These are phyloP conservation scores for Cheilosia vernalis DNA, from an alignment of 2,888 invertebrate genomes.

Conservation along the genomic window DNA sequence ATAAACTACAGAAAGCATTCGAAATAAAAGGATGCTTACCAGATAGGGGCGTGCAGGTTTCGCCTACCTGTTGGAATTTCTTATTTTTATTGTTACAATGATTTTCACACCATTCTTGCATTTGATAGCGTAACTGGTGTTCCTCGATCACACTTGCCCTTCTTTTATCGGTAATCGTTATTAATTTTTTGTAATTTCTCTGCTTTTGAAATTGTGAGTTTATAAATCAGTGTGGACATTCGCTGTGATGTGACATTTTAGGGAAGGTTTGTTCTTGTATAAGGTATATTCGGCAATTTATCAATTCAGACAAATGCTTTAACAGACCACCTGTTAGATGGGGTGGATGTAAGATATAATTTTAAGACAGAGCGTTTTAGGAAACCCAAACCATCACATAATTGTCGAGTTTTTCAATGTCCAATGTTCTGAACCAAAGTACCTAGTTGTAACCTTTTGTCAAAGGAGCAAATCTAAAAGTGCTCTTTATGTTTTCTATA, in stretches of 20 bases:
- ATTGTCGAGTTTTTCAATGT: too few relatives aligned
- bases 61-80: slow-evolving; percentile 78
- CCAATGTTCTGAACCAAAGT: too few relatives aligned
- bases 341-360: too few relatives aligned
- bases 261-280: slow-evolving; percentile 31
- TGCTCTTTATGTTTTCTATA: too few relatives aligned
- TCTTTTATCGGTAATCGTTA: slow-evolving; percentile 67
- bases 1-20: slow-evolving; percentile 59
- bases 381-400: too few relatives aligned
- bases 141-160: slow-evolving; percentile 62
- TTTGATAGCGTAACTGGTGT: slow-evolving; percentile 61
- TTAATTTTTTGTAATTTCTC: slow-evolving; percentile 69
- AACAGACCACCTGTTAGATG: slow-evolving; percentile 57
- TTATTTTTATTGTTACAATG: slow-evolving; percentile 58
- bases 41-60: slow-evolving; percentile 83
- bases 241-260: slow-evolving; percentile 63
- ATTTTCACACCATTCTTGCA: slow-evolving; percentile 66
- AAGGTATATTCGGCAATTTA: slow-evolving; percentile 35
- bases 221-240: slow-evolving; percentile 54
- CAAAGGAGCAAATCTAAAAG: too few relatives aligned
- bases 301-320: slow-evolving; percentile 62
- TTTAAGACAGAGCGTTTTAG: too few relatives aligned
- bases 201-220: slow-evolving; percentile 40
- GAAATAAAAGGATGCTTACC: slow-evolving; percentile 80
- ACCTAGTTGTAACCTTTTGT: too few relatives aligned